phyloP scores from a whole-genome alignment of 2,888 invertebrate genomes.

The Liopterus haemorrhoidalis region DNA sequence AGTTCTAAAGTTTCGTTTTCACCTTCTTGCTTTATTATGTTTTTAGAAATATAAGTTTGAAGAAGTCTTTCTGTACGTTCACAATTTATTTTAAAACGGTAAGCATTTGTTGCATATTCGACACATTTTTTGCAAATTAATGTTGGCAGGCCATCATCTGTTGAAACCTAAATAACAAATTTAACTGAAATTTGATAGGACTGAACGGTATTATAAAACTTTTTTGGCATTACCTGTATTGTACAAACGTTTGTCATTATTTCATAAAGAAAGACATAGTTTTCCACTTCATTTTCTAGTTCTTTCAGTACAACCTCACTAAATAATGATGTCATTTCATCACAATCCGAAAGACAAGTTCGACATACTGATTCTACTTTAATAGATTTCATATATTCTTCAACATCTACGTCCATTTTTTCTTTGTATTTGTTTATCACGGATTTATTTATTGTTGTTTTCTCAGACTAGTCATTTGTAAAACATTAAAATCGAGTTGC shows the following conservation, averaged over 20 bases:
- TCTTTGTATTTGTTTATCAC: background rate
- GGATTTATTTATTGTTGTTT: too few species aligned
- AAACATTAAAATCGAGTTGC: too few species aligned
- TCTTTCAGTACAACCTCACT: constrained; percentile 32
- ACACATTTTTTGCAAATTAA: constrained; percentile 35
- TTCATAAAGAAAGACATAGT: constrained; percentile 33
- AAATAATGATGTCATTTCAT: constrained; percentile 36
- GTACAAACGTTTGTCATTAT: constrained; percentile 35
- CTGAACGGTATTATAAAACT: background rate
- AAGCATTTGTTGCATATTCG: constrained; percentile 33
- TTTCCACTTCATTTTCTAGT: constrained; percentile 30
- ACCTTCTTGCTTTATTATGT: constrained; percentile 13
- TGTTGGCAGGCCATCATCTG: constrained; percentile 34
- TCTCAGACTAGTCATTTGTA: too few species aligned
- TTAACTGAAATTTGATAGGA: background rate
- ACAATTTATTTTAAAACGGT: constrained; percentile 36
- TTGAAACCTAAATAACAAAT: constrained; percentile 31
- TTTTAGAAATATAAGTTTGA: constrained; percentile 31
- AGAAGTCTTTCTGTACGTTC: constrained; percentile 35
- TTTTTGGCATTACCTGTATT: constrained; percentile 29
- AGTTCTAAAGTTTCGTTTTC: constrained; percentile 16
- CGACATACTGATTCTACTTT: constrained; percentile 36
- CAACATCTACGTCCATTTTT: constrained; percentile 16
- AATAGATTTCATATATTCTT: constrained; percentile 21
- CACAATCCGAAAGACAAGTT: constrained; percentile 34